Percentiles rank a stretch among this genome's conserved stretches.
Conservation (phyloP, 2,113 vertebrate species). For the Zosterops japonicus region DNA sequence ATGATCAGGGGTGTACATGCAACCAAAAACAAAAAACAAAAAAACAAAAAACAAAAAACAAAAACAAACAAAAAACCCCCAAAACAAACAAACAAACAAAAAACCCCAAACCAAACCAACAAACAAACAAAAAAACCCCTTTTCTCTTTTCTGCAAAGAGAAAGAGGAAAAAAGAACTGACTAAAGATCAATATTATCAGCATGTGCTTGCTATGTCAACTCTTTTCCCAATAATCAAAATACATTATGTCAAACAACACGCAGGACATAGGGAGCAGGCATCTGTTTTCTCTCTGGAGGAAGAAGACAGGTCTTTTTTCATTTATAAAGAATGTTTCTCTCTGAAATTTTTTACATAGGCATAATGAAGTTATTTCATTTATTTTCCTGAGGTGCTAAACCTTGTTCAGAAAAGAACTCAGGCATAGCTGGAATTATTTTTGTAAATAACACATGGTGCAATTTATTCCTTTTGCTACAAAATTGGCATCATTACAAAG, state of each 20-base stretch:
- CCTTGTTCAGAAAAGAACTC: not conserved
- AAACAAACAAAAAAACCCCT: not conserved
- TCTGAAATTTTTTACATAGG: not conserved
- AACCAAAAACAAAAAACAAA: not conserved
- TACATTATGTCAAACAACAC: not conserved
- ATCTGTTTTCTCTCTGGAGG: not conserved
- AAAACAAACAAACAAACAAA: not conserved
- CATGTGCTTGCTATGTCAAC: not conserved
- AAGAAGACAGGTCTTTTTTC: not conserved
- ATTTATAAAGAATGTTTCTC: not conserved
- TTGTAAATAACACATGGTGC: constrained; percentile 39
- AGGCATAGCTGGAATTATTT: not conserved
- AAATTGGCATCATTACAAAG: not conserved
- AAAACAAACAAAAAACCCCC: too few species aligned
- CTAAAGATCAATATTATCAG: not conserved
- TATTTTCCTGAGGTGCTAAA: constrained; percentile 9
- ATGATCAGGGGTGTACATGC: accelerated
- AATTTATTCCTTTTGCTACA: constrained; percentile 11
- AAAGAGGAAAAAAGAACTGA: not conserved
- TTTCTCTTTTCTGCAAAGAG: not conserved
- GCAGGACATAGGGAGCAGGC: not conserved
- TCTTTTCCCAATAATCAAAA: not conserved
- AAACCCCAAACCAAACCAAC: too few species aligned
- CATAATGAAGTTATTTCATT: not conserved
- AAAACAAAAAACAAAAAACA: not conserved